Conservation (phyloP, 2,888 invertebrate genomes). For the Ormyrus thymus region DNA sequence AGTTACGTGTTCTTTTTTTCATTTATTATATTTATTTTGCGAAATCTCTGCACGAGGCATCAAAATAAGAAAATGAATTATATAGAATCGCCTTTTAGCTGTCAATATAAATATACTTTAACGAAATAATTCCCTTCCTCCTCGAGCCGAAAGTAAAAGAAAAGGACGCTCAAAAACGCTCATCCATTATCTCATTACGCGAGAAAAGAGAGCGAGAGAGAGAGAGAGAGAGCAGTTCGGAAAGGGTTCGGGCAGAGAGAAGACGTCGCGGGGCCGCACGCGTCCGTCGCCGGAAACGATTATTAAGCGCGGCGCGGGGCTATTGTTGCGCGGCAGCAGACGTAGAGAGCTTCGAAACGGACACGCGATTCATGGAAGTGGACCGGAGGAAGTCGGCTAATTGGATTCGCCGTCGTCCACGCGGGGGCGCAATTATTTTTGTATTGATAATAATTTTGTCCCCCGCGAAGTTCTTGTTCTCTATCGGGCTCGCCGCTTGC, state of each 20-base stretch:
- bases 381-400: conserved; percentile 64
- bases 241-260: neutral
- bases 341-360: conserved; percentile 56
- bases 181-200: conserved; percentile 59
- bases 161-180: conserved; percentile 41
- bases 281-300: conserved; percentile 65
- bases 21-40: too few species aligned
- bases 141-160: neutral
- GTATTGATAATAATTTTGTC: conserved; percentile 54
- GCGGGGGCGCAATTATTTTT: conserved; percentile 54
- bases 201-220: conserved; percentile 42
- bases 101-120: neutral
- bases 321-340: conserved; percentile 52
- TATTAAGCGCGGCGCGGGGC: conserved; percentile 63
- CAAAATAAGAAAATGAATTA: too few species aligned
- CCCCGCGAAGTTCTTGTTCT: conserved; percentile 13
- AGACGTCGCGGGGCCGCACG: neutral
- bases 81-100: too few species aligned
- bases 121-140: conserved; percentile 27
- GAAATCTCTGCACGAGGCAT: too few species aligned
- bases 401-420: conserved; percentile 59
- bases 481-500: too few species aligned
- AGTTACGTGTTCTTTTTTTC: too few species aligned
- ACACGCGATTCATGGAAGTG: conserved; percentile 64
- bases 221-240: neutral